Percentiles rank a stretch among this genome's conserved stretches.
Evolutionary conservation across 1,140 invertebrate genomes (phyloP).

Genomic region (Pseudoatta argentina): DNA sequence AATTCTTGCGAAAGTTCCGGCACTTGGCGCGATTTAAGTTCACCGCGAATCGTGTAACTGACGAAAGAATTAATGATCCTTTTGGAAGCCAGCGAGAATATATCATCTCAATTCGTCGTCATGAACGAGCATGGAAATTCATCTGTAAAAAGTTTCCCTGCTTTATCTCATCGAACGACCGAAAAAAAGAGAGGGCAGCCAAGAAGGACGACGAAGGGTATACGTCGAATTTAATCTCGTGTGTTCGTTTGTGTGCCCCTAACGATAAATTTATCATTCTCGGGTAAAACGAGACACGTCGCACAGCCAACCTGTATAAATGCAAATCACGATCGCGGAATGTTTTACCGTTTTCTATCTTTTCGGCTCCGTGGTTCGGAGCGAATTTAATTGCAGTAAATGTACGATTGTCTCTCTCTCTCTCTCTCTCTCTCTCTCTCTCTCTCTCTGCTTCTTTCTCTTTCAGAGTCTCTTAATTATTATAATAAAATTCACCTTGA

Average conservation of each 20-base stretch:
- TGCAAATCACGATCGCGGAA: constrained; percentile 62
- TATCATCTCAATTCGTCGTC: constrained; percentile 53
- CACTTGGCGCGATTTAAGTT: constrained; percentile 49
- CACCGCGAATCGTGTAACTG: constrained; percentile 57
- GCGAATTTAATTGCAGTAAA: constrained; percentile 60
- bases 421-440: no score
- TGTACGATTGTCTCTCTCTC: constrained; percentile 34
- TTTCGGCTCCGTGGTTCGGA: constrained; percentile 40
- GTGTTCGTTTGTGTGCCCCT: constrained; percentile 44
- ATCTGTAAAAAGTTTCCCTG: constrained; percentile 45
- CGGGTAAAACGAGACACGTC: constrained; percentile 34
- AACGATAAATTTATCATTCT: constrained; percentile 63
- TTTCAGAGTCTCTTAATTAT: constrained; percentile 49
- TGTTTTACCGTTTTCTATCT: constrained; percentile 60
- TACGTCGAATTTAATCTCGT: constrained; percentile 55
- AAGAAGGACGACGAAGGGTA: constrained; percentile 24
- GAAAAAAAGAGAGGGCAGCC: neutral
- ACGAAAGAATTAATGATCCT: constrained; percentile 60
- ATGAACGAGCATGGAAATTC: constrained; percentile 37
- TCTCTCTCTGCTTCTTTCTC: neutral
- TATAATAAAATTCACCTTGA: constrained; percentile 47
- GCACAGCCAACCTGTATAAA: constrained; percentile 56
- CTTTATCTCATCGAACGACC: constrained; percentile 38
- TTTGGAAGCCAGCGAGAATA: constrained; percentile 26
- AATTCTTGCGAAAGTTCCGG: constrained; percentile 48